phyloP scores from a whole-genome alignment of 2,888 invertebrate species.

The Argyresthia albistria region DNA sequence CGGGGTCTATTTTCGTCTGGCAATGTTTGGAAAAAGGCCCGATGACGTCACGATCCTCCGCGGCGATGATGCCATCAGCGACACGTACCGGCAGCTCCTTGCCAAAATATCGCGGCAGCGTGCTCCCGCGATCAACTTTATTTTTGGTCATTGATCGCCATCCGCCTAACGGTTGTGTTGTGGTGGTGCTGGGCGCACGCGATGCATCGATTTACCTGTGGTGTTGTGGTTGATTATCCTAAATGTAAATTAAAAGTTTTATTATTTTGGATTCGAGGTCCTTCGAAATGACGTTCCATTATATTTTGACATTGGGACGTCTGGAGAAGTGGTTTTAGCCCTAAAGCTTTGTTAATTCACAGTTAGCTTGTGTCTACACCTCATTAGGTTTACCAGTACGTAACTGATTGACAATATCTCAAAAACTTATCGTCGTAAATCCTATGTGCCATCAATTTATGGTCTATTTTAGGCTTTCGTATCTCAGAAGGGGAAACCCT shows the following conservation, averaged over 20 bases:
- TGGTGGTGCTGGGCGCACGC: background rate
- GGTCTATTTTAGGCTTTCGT: no score
- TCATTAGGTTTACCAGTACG: no score
- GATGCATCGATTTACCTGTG: background rate
- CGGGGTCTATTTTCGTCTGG: conserved; percentile 71
- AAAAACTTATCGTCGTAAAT: no score
- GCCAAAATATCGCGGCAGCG: conserved; percentile 60
- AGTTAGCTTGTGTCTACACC: no score
- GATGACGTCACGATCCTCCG: conserved; percentile 67
- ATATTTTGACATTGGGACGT: no score
- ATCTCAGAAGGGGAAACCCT: no score
- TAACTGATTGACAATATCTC: no score
- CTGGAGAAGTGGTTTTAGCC: no score
- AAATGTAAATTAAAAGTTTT: background rate
- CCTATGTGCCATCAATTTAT: no score
- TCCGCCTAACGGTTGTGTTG: conserved; percentile 18
- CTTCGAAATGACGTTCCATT: no score
- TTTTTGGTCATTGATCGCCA: conserved; percentile 58
- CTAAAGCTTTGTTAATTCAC: no score
- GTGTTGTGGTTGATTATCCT: conserved; percentile 6
- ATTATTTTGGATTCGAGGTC: background rate
- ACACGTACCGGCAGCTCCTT: conserved; percentile 42
- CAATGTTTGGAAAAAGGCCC: conserved; percentile 69
- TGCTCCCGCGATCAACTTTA: conserved; percentile 55
- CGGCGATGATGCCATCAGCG: conserved; percentile 70